Evolutionary conservation across 2,797 vertebrate species (phyloP), one percentile per base, ranked within the genome.

Genomic region (Sandelia bainsii): DNA sequence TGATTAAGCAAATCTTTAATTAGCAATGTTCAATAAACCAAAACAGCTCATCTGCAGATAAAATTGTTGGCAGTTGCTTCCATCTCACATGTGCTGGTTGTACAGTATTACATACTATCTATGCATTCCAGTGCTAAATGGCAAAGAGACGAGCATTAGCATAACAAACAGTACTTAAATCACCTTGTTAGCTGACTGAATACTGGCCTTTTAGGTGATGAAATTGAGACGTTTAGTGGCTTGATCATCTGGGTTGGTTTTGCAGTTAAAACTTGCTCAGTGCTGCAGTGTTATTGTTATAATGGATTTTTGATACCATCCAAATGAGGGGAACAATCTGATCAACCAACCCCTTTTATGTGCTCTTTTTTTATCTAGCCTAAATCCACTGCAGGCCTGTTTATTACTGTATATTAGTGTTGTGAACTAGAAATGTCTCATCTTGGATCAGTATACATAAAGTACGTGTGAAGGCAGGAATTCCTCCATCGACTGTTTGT

Each of bases 401-500:
- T 62, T 60, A 62, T 8, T 48, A 51, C 51, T 76, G 53, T 45
- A 62, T 52, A 62, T 69, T 52, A 56, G 20, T 62, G 17, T 17
- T 17, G 13, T 72, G 51, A 40, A 19, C 20, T 17, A 50, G 45
- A 79, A 79, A 75, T 17, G 25, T 67, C 54, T 74, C 34, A 32
- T 56, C 53, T 81, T 66, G 13, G 54, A 70, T 73, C 40, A 58
- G 40, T 62, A 50, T 56, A 10, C 77, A n/a, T 50, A 50, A 5
- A 29, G 34, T 56, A 27, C 42, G 45, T 62, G 37, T 66, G 51
- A 84, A 74, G 49, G 54, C 25, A 71, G 37, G 39, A 45, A 22
- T 50, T 34, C 10, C 25, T 8, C 27, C 27, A 17, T 9, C 7
- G 34, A 39, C 75, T 2, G 25, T 81, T 48, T 62, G 39, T 37